A percentile compares a stretch with the other conserved stretches of the same genome.
Conservation (phyloP, 2,113 vertebrate species). For the Gasterosteus nipponicus region DNA sequence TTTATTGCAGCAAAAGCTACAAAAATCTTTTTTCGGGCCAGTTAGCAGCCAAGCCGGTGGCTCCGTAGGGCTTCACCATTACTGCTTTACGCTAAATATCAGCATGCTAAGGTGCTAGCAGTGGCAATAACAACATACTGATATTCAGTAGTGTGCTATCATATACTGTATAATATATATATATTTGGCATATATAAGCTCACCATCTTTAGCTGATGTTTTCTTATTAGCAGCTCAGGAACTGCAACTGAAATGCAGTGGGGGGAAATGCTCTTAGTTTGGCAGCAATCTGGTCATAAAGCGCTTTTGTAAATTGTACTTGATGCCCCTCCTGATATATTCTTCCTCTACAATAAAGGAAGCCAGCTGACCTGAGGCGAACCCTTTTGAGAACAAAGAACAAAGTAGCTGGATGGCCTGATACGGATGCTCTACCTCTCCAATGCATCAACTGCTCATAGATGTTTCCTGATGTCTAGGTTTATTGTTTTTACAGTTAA, state of each 20-base stretch:
- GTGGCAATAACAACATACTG: neutral
- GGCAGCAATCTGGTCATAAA: too few species aligned
- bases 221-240: neutral
- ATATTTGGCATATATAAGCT: too few species aligned
- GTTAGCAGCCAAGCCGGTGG: neutral
- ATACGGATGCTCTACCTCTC: neutral
- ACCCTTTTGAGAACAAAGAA: neutral
- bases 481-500: neutral
- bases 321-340: neutral
- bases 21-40: neutral
- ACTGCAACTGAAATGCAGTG: too few species aligned
- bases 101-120: neutral
- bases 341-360: neutral
- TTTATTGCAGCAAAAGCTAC: constrained; percentile 22
- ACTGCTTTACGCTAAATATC: neutral
- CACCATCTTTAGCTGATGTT: neutral
- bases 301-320: neutral
- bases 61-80: neutral
- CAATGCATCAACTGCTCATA: neutral
- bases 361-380: too few species aligned
- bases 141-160: neutral
- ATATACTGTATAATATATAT: too few species aligned
- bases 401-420: neutral
- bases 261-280: neutral
- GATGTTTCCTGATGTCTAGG: neutral